Evolutionary conservation across 2,888 invertebrate species (phyloP).

Genomic region (Myopa tessellatipennis): DNA sequence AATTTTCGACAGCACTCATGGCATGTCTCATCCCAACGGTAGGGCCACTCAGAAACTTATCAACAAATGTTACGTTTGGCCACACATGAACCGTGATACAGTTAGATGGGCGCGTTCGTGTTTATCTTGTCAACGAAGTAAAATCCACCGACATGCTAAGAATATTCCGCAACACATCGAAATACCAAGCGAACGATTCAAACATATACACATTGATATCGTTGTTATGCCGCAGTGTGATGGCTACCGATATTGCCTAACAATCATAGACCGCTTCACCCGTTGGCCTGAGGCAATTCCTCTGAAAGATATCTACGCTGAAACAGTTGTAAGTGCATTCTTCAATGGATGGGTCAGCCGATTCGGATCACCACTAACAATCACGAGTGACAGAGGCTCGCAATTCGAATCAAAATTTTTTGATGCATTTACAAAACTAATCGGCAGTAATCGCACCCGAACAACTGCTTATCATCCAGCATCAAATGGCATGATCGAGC

Average conservation of each 20-base stretch:
- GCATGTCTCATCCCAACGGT: constrained; percentile 37
- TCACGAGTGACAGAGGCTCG: constrained; percentile 63
- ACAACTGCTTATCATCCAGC: constrained; percentile 40
- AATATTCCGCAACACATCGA: constrained; percentile 14
- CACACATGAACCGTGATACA: constrained; percentile 42
- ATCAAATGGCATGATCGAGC: constrained; percentile 38
- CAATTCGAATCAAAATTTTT: constrained; percentile 62
- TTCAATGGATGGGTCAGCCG: constrained; percentile 63
- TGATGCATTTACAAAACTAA: constrained; percentile 48
- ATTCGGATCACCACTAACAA: constrained; percentile 63
- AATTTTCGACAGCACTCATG: constrained; percentile 36
- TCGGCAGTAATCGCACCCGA: constrained; percentile 38
- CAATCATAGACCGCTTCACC: constrained; percentile 51
- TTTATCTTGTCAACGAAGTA: constrained; percentile 39
- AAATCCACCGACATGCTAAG: constrained; percentile 17
- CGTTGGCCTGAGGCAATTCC: constrained; percentile 53
- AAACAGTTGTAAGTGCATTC: constrained; percentile 56
- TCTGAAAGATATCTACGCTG: constrained; percentile 46
- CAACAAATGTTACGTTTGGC: constrained; percentile 41
- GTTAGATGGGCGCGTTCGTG: constrained; percentile 33
- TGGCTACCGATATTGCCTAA: constrained; percentile 52
- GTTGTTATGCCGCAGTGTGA: constrained; percentile 19
- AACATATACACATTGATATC: constrained; percentile 26
- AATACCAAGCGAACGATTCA: constrained; percentile 12
- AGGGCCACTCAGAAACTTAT: constrained; percentile 39